These are phyloP conservation scores for Epinotia bilunana DNA, from an alignment of 2,888 invertebrate species.

Conservation along the genomic window DNA sequence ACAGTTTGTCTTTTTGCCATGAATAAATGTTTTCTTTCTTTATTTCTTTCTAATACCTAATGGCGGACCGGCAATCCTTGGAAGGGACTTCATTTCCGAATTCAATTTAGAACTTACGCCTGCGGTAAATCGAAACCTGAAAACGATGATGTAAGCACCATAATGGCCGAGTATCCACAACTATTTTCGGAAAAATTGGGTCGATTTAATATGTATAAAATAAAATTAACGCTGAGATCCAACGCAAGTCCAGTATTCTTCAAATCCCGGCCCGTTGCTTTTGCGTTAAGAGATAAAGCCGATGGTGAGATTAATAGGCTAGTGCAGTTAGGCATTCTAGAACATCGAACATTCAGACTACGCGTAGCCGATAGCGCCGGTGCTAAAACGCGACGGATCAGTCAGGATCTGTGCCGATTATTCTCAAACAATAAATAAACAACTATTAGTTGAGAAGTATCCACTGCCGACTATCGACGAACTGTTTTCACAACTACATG, in stretches of 20 bases:
- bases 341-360: conserved; percentile 13
- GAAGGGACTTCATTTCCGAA: conserved; percentile 3
- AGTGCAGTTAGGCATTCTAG: conserved; percentile 6
- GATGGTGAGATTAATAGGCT: conserved; percentile 2
- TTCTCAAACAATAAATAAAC: conserved; percentile 17
- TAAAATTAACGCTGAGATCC: conserved; percentile 5
- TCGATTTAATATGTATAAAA: conserved; percentile 6
- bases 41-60: no score
- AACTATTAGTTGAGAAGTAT: conserved; percentile 24
- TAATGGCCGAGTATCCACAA: not conserved
- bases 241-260: conserved; percentile 20
- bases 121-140: no score
- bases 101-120: not conserved
- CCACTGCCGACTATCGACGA: conserved; percentile 39
- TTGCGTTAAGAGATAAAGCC: conserved; percentile 13
- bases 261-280: conserved; percentile 12
- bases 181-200: not conserved
- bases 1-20: no score
- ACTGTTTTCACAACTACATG: conserved; percentile 40
- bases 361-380: not conserved
- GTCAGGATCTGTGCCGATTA: conserved; percentile 18
- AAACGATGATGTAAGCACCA: not conserved
- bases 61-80: not conserved
- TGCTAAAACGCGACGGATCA: conserved; percentile 9
- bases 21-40: no score